Base-by-base conservation (phyloP, 53 echinoderm and acorn worm species). In the Paelopatides confundens region DNA sequence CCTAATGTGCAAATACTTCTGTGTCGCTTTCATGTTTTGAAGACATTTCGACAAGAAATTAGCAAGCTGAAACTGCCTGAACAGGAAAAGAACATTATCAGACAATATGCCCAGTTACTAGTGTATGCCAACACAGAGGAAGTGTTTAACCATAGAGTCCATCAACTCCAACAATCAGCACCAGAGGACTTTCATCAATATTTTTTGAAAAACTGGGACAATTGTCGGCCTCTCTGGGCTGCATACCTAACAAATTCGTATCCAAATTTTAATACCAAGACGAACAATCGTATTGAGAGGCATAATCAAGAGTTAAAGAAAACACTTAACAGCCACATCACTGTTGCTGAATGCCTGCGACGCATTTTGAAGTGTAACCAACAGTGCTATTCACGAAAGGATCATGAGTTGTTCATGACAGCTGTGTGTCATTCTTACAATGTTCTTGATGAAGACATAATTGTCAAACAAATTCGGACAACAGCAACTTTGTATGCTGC, bases 11-110 rank as follows among this genome's bases (percentile, higher is more conserved):
- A 32, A 17, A 27, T 82, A 18, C 33, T 62, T 7, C 34, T 63
- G 34, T 32, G 82, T 33, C 62, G 62, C 31, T 63, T 77, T 9
- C 63, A 82, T 63, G 82, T 82, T 10, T 13, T 63, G 39, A 82
- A 63, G 82, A 82, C 82, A 58, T 82, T 82, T 27, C 32, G 24
- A 7, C 82, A 62, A 3, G 63, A 82, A 33, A 82, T 35, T 18
- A 27, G 34, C 17, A 82, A 82, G 23, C 28, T 82, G 34, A 82
- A 39, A 18, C 62, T 82, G 7, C 36, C 37, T 62, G 62, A 36
- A 17, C 21, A 82, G 17, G 15, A 62, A 27, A 62, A 62, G 63
- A 33, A 82, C 35, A 62, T 4, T 35, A 82, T 82, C 63, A 82
- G 63, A 33, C 35, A 32, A 33, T 62, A 17, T 39, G 62, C 62